Conservation (phyloP, 2,797 vertebrate species). For the Phoeniculus purpureus region DNA sequence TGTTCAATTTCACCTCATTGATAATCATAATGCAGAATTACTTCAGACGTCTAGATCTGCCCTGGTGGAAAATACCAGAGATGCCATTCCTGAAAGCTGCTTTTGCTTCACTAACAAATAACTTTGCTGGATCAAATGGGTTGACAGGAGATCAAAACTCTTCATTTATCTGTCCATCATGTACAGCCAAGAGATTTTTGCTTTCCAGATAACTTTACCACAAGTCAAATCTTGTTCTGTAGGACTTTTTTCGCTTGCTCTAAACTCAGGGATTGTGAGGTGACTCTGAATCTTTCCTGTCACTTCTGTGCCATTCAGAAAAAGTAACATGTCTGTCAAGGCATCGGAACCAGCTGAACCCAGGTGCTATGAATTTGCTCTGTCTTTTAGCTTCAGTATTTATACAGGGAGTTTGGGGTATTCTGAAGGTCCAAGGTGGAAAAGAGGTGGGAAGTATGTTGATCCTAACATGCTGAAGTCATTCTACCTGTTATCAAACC, state of each 20-base stretch:
- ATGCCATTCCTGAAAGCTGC: constrained; percentile 60
- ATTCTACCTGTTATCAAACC: neutral
- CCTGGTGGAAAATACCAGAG: constrained; percentile 53
- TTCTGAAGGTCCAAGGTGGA: neutral
- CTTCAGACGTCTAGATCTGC: constrained; percentile 29
- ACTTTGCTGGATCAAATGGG: constrained; percentile 26
- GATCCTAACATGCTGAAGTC: neutral
- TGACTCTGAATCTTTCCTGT: neutral
- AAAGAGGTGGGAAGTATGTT: neutral
- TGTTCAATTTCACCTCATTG: constrained; percentile 45
- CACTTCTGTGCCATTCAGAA: constrained; percentile 5
- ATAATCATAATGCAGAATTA: constrained; percentile 32
- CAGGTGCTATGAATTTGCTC: neutral
- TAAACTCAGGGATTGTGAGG: neutral
- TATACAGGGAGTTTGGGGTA: neutral
- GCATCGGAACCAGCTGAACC: neutral
- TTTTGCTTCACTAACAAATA: constrained; percentile 47
- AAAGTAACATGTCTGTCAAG: neutral
- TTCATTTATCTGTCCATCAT: constrained; percentile 54
- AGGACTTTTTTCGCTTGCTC: neutral
- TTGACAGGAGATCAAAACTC: constrained; percentile 31
- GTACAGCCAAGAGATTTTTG: constrained; percentile 17
- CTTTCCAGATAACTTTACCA: constrained; percentile 32
- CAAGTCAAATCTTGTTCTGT: constrained; percentile 43
- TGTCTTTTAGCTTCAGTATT: neutral